A percentile compares a stretch with the other conserved stretches of the same genome.
phyloP scores from a whole-genome alignment of 2,888 invertebrate species.

The Schizaphis graminum region DNA sequence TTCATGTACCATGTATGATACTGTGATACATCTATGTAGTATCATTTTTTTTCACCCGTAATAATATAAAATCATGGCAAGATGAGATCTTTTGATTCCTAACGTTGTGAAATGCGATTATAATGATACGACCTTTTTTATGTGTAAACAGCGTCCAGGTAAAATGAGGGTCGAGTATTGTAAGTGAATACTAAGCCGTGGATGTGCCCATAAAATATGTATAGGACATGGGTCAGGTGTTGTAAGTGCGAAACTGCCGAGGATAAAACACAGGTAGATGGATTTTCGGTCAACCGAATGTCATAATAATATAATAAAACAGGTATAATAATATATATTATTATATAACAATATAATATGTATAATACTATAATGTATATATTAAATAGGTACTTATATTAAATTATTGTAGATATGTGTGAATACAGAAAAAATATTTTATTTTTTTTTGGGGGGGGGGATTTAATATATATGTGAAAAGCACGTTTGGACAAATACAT shows the following conservation, averaged over 20 bases:
- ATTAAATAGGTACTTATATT: no score
- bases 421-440: background rate
- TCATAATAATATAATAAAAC: background rate
- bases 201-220: background rate
- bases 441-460: no score
- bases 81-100: background rate
- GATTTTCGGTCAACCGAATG: background rate
- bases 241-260: background rate
- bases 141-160: background rate
- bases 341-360: no score
- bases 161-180: background rate
- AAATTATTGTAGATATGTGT: background rate
- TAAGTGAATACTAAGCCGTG: background rate
- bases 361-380: no score
- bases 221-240: constrained; percentile 1
- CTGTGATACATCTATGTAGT: background rate
- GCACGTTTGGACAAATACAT: background rate
- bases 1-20: background rate
- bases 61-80: background rate
- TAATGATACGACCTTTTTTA: constrained; percentile 4
- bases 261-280: background rate
- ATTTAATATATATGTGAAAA: background rate
- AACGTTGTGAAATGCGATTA: background rate
- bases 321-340: background rate
- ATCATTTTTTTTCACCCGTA: background rate